These are phyloP conservation scores for Tethya wilhelma DNA, from an alignment of 37 sponge, comb jelly and placozoan genomes.

Conservation along the genomic window DNA sequence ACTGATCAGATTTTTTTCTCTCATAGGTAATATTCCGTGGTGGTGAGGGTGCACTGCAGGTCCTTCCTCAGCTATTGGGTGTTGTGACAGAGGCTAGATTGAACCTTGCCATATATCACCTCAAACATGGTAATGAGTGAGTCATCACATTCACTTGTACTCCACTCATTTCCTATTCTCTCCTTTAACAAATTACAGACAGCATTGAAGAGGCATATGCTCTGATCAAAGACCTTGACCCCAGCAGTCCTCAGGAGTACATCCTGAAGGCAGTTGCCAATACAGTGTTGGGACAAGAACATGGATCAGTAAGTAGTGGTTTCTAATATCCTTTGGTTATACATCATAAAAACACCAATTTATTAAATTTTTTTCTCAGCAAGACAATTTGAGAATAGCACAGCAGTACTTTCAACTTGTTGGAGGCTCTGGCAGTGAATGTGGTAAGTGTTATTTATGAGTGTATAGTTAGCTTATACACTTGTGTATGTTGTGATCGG, in stretches of 20 bases:
- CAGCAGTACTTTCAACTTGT: constrained; percentile 99
- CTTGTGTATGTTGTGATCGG: background rate
- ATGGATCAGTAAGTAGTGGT: constrained; percentile 62
- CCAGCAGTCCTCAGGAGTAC: constrained; percentile 96
- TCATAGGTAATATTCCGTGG: constrained; percentile 92
- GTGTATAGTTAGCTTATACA: background rate
- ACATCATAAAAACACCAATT: background rate
- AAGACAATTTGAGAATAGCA: constrained; percentile 88
- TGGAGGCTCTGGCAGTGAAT: constrained; percentile 96
- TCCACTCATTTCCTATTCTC: background rate
- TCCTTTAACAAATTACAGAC: constrained; percentile 35
- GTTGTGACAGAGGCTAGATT: constrained; percentile 96
- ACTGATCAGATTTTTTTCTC: background rate
- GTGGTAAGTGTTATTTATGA: constrained; percentile 65
- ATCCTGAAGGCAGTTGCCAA: constrained; percentile 95
- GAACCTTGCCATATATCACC: constrained; percentile 91
- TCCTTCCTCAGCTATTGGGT: constrained; percentile 91
- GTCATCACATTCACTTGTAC: background rate
- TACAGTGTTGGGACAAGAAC: constrained; percentile 94
- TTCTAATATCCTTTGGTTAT: too few species aligned
- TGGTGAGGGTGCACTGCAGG: constrained; percentile 98
- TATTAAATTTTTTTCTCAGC: constrained; percentile 35
- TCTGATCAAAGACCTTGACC: constrained; percentile 93
- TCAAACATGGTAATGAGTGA: constrained; percentile 48
- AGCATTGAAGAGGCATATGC: constrained; percentile 90